Percentiles rank a stretch among this genome's conserved stretches.
phyloP scores from a whole-genome alignment of 2,888 invertebrate species.

The Mylabris sibirica region DNA sequence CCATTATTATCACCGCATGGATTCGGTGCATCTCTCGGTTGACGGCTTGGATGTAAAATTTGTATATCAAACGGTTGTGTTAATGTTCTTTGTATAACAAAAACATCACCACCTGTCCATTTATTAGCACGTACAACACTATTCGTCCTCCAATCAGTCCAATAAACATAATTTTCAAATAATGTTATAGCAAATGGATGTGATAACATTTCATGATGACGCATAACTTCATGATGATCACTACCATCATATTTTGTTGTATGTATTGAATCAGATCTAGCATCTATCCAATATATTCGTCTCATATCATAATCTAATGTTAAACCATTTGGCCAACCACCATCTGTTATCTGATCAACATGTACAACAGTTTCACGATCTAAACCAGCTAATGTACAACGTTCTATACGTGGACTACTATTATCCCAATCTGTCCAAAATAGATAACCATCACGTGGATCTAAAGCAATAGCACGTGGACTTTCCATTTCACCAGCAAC shows the following conservation, averaged over 20 bases:
- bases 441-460: slow-evolving; percentile 77
- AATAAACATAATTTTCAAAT: slow-evolving; percentile 87
- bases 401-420: slow-evolving; percentile 80
- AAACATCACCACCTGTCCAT: slow-evolving; percentile 82
- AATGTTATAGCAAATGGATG: slow-evolving; percentile 91
- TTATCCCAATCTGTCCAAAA: slow-evolving; percentile 93
- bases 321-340: slow-evolving; percentile 87
- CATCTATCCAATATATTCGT: slow-evolving; percentile 86
- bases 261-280: slow-evolving; percentile 87
- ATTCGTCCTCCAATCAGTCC: slow-evolving; percentile 94
- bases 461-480: slow-evolving; percentile 82
- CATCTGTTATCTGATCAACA: slow-evolving; percentile 62
- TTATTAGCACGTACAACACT: slow-evolving; percentile 88
- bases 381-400: slow-evolving; percentile 79
- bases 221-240: slow-evolving; percentile 72
- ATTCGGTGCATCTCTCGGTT: slow-evolving; percentile 69
- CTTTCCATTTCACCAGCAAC: slow-evolving; percentile 81
- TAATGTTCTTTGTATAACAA: slow-evolving; percentile 80
- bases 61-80: slow-evolving; percentile 93
- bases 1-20: slow-evolving; percentile 77
- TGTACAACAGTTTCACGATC: slow-evolving; percentile 68
- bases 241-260: slow-evolving; percentile 82
- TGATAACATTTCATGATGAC: slow-evolving; percentile 76
- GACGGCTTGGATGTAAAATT: slow-evolving; percentile 79
- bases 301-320: slow-evolving; percentile 78